These are phyloP conservation scores for Carassius gibelio DNA, from an alignment of 2,113 vertebrate species.

Conservation along the genomic window DNA sequence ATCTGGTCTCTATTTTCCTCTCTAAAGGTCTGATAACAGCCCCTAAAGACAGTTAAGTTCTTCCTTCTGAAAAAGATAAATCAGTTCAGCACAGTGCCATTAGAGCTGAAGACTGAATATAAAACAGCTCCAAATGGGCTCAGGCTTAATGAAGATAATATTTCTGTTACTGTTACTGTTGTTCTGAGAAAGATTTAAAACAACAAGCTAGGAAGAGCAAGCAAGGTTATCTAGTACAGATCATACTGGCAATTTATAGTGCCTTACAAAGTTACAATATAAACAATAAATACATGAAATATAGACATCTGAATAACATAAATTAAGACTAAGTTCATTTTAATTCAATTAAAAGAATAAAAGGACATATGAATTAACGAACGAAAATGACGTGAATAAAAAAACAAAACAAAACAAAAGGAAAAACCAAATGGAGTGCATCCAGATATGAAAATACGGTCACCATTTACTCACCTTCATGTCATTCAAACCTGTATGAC, in stretches of 20 bases:
- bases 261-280: neutral
- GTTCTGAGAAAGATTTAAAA: neutral
- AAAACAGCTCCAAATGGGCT: constrained; percentile 28
- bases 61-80: constrained; percentile 43
- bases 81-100: constrained; percentile 26
- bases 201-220: too few relatives aligned
- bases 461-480: neutral
- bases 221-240: constrained; percentile 2
- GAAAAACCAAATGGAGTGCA: neutral
- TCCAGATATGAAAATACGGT: neutral
- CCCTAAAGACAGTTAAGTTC: constrained; percentile 27
- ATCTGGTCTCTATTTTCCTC: neutral
- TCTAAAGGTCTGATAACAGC: constrained; percentile 10
- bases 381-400: neutral
- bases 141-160: constrained; percentile 35
- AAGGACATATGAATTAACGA: neutral
- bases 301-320: neutral
- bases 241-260: neutral
- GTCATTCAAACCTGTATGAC: neutral
- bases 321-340: neutral
- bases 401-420: neutral
- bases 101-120: constrained; percentile 39
- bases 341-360: neutral
- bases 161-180: constrained; percentile 38
- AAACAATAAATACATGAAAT: neutral